Evolutionary conservation across 1,140 invertebrate genomes (phyloP), one percentile per base, ranked within the genome.

Genomic region (Nylanderia fulva): DNA sequence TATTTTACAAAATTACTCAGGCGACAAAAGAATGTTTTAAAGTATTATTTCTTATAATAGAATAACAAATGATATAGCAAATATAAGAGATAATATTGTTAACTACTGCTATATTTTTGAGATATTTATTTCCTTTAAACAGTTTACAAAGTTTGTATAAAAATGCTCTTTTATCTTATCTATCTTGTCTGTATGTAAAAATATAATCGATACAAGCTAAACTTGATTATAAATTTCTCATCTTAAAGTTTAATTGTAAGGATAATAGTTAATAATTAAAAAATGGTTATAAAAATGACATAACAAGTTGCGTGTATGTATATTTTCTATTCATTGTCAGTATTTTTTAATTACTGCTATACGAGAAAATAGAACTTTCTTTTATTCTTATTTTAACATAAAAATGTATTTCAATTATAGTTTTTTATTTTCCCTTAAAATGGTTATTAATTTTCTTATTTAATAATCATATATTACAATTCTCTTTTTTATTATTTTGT

Each of bases 391-490:
- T 58, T 48, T 48, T n/a, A 52, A 85, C 6, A 21, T 29, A 33
- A 84, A 77, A 64, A 76, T 27, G 6, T n/a, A 76, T 63, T 64
- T 61, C 36, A 33, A 68, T 2, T 29, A 13, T 39, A 21, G 4
- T 48, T 24, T 56, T 0, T 69, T 29, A 52, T 58, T 48, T 18
- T 48, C 15, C 15, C 4, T 48, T 18, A 45, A 45, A 71, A 33
- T 11, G 29, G 13, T 21, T 69, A 39, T 2, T 18, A 18, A 84
- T 74, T 21, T 48, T 52, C 7, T 77, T 21, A 69, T 29, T 29
- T 52, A n/a, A 24, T 64, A 39, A 72, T 66, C n/a, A 76, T 83
- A 58, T 83, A 61, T 71, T 74, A 84, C 72, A 88, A 90, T 39
- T 68, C 27, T 54, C 74, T 61, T 45, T 76, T 88, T 61, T 74